Evolutionary conservation across 2,888 invertebrate genomes (phyloP), one percentile per base, ranked within the genome.

Genomic region (Theodoxus fluviatilis): DNA sequence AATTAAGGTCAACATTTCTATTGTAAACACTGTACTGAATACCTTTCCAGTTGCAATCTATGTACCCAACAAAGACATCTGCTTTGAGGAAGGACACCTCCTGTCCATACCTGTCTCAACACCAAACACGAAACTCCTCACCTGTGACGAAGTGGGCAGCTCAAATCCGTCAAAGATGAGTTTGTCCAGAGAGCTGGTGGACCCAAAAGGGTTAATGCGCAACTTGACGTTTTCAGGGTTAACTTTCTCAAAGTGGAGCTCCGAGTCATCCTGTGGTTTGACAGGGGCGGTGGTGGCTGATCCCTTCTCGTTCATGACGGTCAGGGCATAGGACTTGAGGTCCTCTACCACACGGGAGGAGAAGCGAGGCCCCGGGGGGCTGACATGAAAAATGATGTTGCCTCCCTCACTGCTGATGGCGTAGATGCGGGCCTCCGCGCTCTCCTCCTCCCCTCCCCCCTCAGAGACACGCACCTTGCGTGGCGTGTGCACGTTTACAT

Each of bases 341-440:
- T 83, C 80, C 38, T 83, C 81, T 15, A 74, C 74, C 66, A 88
- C 83, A 72, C 89, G 89, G 0, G 89, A 87, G 67, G 89, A 88
- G 22, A 75, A 74, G 57, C 73, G 71, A 35, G 65, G 57, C 33
- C 69, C 72, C 15, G 77, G 77, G 67, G 83, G 79, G 79, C 87
- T 88, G 74, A 89, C 85, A 75, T 89, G 89, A 78, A 88, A 88
- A 69, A 87, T 86, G 3, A 94, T 91, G 78, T 93, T 93, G 1
- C 94, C 94, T 78, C 93, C 93, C 37, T 93, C 92, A 59, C 92
- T 93, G 81, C 94, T 94, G 57, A 94, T 93, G 0, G 94, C 94
- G 81, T 92, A 94, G 18, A 94, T 92, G 81, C 92, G 93, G 9
- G 87, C 83, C 78, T 89, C 88, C 6, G 78, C 52, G 43, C 75